Conservation (phyloP, 2,797 vertebrate genomes). For the Coccyzus lansbergi region DNA sequence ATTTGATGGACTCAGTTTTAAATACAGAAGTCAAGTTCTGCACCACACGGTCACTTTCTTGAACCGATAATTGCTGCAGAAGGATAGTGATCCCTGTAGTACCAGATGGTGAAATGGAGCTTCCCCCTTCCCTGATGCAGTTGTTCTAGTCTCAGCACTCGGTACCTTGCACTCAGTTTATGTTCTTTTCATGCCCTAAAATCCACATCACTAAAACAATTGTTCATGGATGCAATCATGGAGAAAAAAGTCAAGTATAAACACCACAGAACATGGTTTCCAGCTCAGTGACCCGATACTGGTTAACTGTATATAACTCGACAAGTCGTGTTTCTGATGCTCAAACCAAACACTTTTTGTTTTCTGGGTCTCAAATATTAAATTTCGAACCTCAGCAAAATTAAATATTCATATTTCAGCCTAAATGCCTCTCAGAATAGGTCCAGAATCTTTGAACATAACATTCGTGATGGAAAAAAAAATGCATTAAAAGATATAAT, state of each 20-base stretch:
- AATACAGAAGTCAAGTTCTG: constrained; percentile 64
- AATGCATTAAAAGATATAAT: not conserved
- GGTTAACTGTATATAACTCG: constrained; percentile 61
- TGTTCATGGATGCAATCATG: constrained; percentile 77
- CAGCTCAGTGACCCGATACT: constrained; percentile 58
- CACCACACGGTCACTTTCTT: constrained; percentile 49
- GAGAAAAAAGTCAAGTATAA: constrained; percentile 76
- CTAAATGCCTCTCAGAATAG: not conserved
- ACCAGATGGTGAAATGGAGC: constrained; percentile 40
- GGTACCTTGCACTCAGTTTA: constrained; percentile 40
- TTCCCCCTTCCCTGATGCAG: constrained; percentile 28
- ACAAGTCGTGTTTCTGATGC: constrained; percentile 50
- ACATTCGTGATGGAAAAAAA: not conserved
- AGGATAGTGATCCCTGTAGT: constrained; percentile 26
- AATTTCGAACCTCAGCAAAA: not conserved
- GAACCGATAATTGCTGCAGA: constrained; percentile 56
- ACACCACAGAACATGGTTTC: constrained; percentile 70
- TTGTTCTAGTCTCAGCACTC: constrained; percentile 18
- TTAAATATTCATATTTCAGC: not conserved
- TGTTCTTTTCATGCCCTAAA: constrained; percentile 63
- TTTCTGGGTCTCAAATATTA: not conserved
- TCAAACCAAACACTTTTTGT: not conserved
- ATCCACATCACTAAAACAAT: constrained; percentile 65
- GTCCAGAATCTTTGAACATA: not conserved
- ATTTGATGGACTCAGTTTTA: constrained; percentile 66